A percentile compares a stretch with the other conserved stretches of the same genome.
These are phyloP conservation scores for Tetragonula carbonaria DNA, from an alignment of 2,888 invertebrate genomes.

Conservation along the genomic window DNA sequence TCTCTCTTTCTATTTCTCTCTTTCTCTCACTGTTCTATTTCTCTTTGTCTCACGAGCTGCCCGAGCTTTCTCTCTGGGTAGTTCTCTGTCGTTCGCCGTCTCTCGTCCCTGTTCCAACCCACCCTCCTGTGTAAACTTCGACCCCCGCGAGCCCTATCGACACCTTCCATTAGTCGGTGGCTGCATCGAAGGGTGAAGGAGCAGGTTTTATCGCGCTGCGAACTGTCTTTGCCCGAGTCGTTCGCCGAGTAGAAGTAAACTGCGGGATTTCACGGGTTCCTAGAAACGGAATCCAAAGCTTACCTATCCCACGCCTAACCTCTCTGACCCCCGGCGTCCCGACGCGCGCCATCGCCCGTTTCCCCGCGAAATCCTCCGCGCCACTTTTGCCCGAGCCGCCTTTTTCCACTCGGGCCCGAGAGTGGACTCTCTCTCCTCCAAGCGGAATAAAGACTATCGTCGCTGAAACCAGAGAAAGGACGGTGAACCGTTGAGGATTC, in stretches of 20 bases:
- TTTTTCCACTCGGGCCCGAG: constrained; percentile 58
- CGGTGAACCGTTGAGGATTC: constrained; percentile 54
- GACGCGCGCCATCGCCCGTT: no score
- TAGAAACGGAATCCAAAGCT: constrained; percentile 57
- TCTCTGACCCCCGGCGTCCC: not conserved
- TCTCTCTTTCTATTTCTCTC: not conserved
- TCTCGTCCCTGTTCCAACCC: constrained; percentile 40
- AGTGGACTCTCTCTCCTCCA: constrained; percentile 57
- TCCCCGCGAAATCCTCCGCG: not conserved
- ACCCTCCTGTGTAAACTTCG: constrained; percentile 68
- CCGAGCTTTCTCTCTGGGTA: not conserved
- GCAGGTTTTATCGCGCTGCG: constrained; percentile 67
- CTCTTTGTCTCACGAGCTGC: not conserved
- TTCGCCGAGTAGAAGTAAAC: constrained; percentile 63
- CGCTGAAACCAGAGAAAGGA: constrained; percentile 35
- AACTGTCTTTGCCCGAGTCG: constrained; percentile 62
- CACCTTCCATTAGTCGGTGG: constrained; percentile 73
- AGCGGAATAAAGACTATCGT: constrained; percentile 53
- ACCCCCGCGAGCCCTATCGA: constrained; percentile 69
- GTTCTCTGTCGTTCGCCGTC: constrained; percentile 15
- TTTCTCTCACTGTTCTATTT: no score
- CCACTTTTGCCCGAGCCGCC: constrained; percentile 53
- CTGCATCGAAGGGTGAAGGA: constrained; percentile 63
- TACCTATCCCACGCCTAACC: constrained; percentile 41
- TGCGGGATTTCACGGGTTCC: constrained; percentile 57